Base-by-base conservation (phyloP, 2,113 vertebrate species). In the Ardeotis arabs region DNA sequence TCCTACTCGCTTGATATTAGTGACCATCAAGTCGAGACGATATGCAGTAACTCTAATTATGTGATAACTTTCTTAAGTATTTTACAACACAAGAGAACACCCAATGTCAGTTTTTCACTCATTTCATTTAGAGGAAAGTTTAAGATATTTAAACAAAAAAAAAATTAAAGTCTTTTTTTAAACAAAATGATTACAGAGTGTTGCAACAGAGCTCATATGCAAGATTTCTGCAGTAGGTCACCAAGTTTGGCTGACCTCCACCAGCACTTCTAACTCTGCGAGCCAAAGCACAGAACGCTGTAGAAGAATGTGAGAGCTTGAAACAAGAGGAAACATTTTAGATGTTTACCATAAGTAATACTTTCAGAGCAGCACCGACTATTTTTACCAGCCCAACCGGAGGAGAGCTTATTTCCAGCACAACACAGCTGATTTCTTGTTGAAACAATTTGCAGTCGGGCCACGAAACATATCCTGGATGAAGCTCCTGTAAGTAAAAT, bases 101-200 rank as follows among this genome's bases (percentile, higher is more conserved):
- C 12, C 53, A 62, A 2, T 1, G 0, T 24, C 19, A 41, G 16
- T 19, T 73, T 90, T 55, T 80, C 4, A 25, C n/a, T 52, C 39
- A 15, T 29, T 73, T 90, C 66, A 80, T 80, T 86, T 53, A 86
- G 45, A 45, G n/a, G 16, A 90, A 67, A 89, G 39, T 20, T 52
- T 35, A 33, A 29, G 14, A 63, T 60, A 23, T 76, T 49, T 44
- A 44, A 44, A 44, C 41, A 44, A 44, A 14, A 44, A 44, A 44
- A 44, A 44, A 44, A 44, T 44, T 44, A 44, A 44, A 44, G 41
- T 44, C 41, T 44, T 44, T 44, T 76, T 78, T 44, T 15, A 58
- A 90, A 69, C 7, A 35, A 49, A 77, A 29, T 2, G 2, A 27
- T 64, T 27, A 50, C 4, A 1, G 1, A 13, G 29, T 2, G 0